These are phyloP conservation scores for Drosophila ironensis DNA, from an alignment of 1,140 invertebrate species.

Conservation along the genomic window DNA sequence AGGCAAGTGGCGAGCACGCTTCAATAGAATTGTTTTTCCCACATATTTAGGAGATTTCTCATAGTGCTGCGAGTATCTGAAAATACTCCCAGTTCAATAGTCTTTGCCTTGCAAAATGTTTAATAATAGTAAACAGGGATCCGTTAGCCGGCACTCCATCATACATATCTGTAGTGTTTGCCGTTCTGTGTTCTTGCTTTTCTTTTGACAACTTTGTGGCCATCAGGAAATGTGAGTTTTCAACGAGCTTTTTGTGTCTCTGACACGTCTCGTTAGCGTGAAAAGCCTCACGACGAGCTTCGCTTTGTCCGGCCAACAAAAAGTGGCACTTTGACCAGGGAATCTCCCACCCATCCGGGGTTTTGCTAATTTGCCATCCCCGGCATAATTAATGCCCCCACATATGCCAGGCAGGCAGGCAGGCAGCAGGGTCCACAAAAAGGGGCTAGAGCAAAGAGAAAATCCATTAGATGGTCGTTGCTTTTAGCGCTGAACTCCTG, in stretches of 20 bases:
- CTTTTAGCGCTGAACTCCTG: constrained; percentile 50
- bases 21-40: constrained; percentile 1
- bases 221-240: constrained; percentile 22
- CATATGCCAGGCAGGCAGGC: no score
- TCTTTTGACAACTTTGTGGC: constrained; percentile 18
- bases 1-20: background rate
- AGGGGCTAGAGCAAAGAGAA: constrained; percentile 2
- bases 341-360: background rate
- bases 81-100: background rate
- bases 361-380: constrained; percentile 44
- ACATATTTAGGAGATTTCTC: constrained; percentile 8
- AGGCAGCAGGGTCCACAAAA: background rate
- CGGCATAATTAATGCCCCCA: constrained; percentile 45
- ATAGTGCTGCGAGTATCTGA: no score
- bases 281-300: constrained; percentile 6
- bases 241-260: constrained; percentile 14
- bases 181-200: constrained; percentile 21
- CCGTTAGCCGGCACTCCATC: constrained; percentile 35
- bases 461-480: constrained; percentile 28
- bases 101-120: constrained; percentile 24
- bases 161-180: constrained; percentile 33
- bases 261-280: constrained; percentile 15
- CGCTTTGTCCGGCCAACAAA: constrained; percentile 13
- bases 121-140: constrained; percentile 56
- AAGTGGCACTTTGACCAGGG: background rate